Evolutionary conservation across 2,888 invertebrate species (phyloP), one percentile per base, ranked within the genome.

Genomic region (Deilephila porcellus): DNA sequence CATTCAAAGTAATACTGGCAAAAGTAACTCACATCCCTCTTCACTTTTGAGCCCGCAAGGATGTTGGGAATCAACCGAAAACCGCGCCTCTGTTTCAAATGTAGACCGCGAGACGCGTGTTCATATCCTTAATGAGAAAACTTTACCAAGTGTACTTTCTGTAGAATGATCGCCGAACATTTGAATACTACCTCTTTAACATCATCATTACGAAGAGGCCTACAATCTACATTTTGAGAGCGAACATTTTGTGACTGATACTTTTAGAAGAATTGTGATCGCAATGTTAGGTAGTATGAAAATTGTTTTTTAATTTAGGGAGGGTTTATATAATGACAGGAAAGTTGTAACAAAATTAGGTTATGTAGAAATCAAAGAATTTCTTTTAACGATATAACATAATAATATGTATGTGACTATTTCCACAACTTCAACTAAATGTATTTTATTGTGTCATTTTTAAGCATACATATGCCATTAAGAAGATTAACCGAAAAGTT

Each of bases 51-150:
- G 56, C 56, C 7, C 19, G 17, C 17, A 56, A 56, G 56, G 56
- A 56, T 56, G 56, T 56, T 56, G 17, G 52, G 45, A 67, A 29
- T 67, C 67, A 52, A 52, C 25, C 67, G 17, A 67, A 64, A 67
- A 67, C 67, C 45, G 45, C 25, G 70, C 53, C 70, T 34, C 63
- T 75, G 75, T 45, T 56, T n/a, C n/a, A 6, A 71, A 74, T 74
- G 32, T 64, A 64, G 64, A 45, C 67, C 71, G 72, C 56, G n/a
- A 56, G 56, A 45, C 45, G 19, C 56, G 56, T 70, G 70, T 70
- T 73, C 72, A 34, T 32, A 53, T 60, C 52, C 60, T 14, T 53
- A 32, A 53, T 73, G 64, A 59, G 63, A 34, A 73, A 74, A 71
- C 67, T 70, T 74, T 60, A 62, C 17, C 34, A 45, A 37, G 59